Base-by-base conservation (phyloP, 2,888 invertebrate genomes). In the Netelia virgata region DNA sequence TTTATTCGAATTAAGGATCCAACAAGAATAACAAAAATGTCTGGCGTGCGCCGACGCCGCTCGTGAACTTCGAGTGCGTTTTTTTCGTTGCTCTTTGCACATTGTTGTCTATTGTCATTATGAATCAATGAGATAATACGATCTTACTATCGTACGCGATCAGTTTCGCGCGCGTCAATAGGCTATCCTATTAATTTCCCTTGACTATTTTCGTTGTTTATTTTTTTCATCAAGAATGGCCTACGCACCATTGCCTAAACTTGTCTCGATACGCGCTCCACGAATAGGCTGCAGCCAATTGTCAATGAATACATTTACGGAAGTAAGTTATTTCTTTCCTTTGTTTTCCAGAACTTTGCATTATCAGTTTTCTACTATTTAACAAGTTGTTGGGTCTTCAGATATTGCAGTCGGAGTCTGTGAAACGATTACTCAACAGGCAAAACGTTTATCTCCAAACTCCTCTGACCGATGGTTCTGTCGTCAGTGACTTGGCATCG, bases 371-470 rank as follows among this genome's bases (percentile, higher is more conserved):
- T 10, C n/a, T n/a, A 9, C 18, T 6, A n/a, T 50, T 83, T 10
- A 64, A 14, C 55, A 16, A 47, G 11, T 20, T 57, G 3, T 11
- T 47, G 36, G 47, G 53, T 63, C 87, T 82, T 0, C 81, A 93
- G 92, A 89, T 93, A 1, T 82, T 93, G 5, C 89, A 92, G 43
- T 92, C 93, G 0, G 92, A 92, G 8, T 86, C 91, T 8, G 92
- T 93, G 1, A 90, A 91, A 82, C 88, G 92, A 18, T 88, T 93
- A 5, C 88, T 92, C n/a, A 91, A 87, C 79, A 91, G 92, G 59
- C 93, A 92, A 11, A 92, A 93, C 66, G 82, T 84, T 20, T 82
- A 50, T 28, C 75, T 84, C 8, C 82, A 82, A 28, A 70, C 50
- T 20, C 74, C 82, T 0, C 55, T 82, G 10, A 47, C 70, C 8